Evolutionary conservation across 2,797 vertebrate genomes (phyloP), one percentile per base, ranked within the genome.

Genomic region (Garrulus glandarius): DNA sequence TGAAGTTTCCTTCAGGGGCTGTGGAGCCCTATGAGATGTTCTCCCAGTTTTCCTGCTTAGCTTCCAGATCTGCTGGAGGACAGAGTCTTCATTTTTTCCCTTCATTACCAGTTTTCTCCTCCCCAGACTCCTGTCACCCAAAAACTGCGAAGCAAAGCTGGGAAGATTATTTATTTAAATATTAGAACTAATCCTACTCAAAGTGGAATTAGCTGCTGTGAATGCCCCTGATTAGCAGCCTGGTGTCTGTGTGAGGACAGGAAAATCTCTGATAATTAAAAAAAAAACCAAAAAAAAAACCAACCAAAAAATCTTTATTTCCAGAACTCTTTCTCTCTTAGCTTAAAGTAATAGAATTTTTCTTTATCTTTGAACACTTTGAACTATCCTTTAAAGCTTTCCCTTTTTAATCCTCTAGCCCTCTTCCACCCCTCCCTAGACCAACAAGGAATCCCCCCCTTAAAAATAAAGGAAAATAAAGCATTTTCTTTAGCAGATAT

Each of bases 181-280:
- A 86, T 91, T 92, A 83, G 65, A 83, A 44, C 41, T 96, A 94
- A 96, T 91, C 92, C 84, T 71, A 34, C 86, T 93, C 68, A 69
- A 94, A 93, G 68, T 80, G 65, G 95, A 85, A 94, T 97, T 96
- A 94, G 83, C 93, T 92, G 68, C 87, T 63, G 53, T 92, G 83
- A 94, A 93, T 95, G 57, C 29, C 80, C 63, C 74, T 94, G 92
- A 94, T 96, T 95, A 96, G 79, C 87, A 94, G 82, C 37, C 44
- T 84, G 63, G 82, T 94, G 94, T 95, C 89, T 95, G 78, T 64
- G 64, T 16, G 20, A 95, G 78, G 64, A 86, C 63, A 69, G 72
- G 65, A 87, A 96, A 93, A 95, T 85, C 84, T 91, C 60, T 75
- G 86, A 81, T 91, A 91, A 92, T 94, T 91, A 30, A 92, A 95